Evolutionary conservation across 2,888 invertebrate genomes (phyloP).

Genomic region (Diaperis boleti): DNA sequence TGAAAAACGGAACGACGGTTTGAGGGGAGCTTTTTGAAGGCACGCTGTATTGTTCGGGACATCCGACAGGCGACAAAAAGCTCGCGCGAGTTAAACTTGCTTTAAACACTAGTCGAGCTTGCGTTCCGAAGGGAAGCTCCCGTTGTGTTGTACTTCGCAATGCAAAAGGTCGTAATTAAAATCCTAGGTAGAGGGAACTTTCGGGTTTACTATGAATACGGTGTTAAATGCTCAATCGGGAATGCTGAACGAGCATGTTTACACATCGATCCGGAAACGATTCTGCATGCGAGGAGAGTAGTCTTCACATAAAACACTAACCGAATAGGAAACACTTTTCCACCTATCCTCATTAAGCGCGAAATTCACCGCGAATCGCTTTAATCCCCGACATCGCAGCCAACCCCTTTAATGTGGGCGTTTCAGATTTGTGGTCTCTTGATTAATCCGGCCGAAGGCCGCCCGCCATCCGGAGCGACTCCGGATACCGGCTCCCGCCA

Average conservation of each 20-base stretch:
- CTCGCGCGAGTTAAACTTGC: neutral
- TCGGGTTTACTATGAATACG: too few species aligned
- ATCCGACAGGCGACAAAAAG: neutral
- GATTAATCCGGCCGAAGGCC: conserved; percentile 62
- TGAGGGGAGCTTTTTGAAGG: conserved; percentile 5
- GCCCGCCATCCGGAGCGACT: conserved; percentile 51
- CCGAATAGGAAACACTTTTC: too few species aligned
- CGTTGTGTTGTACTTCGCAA: neutral
- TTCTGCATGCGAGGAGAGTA: too few species aligned
- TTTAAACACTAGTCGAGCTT: neutral
- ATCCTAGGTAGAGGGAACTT: too few species aligned
- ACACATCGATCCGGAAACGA: too few species aligned
- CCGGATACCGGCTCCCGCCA: conserved; percentile 55
- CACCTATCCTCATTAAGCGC: conserved; percentile 2
- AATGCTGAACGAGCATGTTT: too few species aligned
- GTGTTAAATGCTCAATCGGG: too few species aligned
- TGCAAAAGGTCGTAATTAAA: too few species aligned
- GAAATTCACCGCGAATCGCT: conserved; percentile 41
- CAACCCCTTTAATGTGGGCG: conserved; percentile 62
- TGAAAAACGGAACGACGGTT: conserved; percentile 15
- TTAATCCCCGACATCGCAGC: conserved; percentile 51
- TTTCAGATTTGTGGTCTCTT: conserved; percentile 64
- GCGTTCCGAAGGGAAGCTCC: neutral
- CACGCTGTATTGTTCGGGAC: neutral
- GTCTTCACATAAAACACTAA: too few species aligned